These are phyloP conservation scores for Nowickia ferox DNA, from an alignment of 2,888 invertebrate genomes.

Conservation along the genomic window DNA sequence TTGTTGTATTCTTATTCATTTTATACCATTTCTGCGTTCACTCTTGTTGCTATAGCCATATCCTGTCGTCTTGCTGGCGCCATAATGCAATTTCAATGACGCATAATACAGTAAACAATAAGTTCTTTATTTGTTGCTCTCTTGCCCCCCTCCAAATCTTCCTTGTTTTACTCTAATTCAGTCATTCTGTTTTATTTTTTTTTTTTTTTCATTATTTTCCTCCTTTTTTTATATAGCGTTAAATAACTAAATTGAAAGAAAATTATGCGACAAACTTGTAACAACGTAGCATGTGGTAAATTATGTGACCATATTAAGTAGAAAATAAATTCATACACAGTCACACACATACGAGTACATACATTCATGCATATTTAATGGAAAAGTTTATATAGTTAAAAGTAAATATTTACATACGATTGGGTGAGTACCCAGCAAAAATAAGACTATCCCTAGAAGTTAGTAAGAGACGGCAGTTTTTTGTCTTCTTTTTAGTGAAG, in stretches of 20 bases:
- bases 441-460: too few species aligned
- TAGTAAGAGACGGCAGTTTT: too few species aligned
- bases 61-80: conserved; percentile 71
- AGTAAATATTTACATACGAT: background rate
- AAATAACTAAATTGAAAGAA: conserved; percentile 72
- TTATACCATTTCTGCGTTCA: conserved; percentile 31
- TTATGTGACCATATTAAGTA: conserved; percentile 69
- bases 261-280: conserved; percentile 73
- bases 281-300: conserved; percentile 72
- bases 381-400: background rate
- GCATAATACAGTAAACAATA: conserved; percentile 71
- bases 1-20: conserved; percentile 22
- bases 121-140: conserved; percentile 46
- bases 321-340: conserved; percentile 27
- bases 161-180: conserved; percentile 1
- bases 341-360: background rate
- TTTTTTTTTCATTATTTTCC: conserved; percentile 24
- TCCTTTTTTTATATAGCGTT: conserved; percentile 58
- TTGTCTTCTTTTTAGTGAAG: too few species aligned
- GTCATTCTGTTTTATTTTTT: conserved; percentile 30
- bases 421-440: background rate
- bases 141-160: background rate
- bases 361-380: conserved; percentile 2
- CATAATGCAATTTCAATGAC: conserved; percentile 73
- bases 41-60: conserved; percentile 63